Evolutionary conservation across 2,113 vertebrate genomes (phyloP), one percentile per base, ranked within the genome.

Genomic region (Pardalotus punctatus): DNA sequence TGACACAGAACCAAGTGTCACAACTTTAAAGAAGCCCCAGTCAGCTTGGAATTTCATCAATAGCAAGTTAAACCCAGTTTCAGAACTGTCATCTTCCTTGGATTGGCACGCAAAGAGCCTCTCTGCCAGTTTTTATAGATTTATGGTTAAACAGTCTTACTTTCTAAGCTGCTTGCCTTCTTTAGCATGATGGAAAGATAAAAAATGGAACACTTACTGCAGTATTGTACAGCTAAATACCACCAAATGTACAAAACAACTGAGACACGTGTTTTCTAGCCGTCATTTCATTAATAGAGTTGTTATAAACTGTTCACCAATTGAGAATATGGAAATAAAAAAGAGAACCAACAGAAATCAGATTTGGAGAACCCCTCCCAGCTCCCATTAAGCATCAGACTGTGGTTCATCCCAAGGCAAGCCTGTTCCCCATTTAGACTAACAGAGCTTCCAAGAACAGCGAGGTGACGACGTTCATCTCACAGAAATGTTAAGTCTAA

Each of bases 381-480:
- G 47, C 62, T 94, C 83, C 85, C 90, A 77, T 62, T 87, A 82
- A 71, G 57, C 65, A 81, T 54, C 65, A 86, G 74, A 74, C 88
- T 8, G 50, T 35, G 42, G 86, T 29, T 86, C 71, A 81, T 51
- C 80, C 31, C 47, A 50, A 86, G 40, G 58, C 85, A 92, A 66
- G 86, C 60, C 45, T 81, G 64, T 81, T 94, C 90, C 67, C 60
- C 79, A 71, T 94, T 88, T 92, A 86, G 90, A 77, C 72, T 58
- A 66, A 62, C 71, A 70, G 85, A 35, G 43, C 88, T 93, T 93
- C 81, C 82, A 86, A 90, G 91, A 91, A 76, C 51, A 86, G 56
- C 0, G 18, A 86, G 88, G 85, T 88, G 94, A 83, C 71, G 40
- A 53, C 31, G 1, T 54, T 86, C 79, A 73, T 90, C 54, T 95